Base-by-base conservation (phyloP, 2,797 vertebrate genomes). In the Trichosurus vulpecula region DNA sequence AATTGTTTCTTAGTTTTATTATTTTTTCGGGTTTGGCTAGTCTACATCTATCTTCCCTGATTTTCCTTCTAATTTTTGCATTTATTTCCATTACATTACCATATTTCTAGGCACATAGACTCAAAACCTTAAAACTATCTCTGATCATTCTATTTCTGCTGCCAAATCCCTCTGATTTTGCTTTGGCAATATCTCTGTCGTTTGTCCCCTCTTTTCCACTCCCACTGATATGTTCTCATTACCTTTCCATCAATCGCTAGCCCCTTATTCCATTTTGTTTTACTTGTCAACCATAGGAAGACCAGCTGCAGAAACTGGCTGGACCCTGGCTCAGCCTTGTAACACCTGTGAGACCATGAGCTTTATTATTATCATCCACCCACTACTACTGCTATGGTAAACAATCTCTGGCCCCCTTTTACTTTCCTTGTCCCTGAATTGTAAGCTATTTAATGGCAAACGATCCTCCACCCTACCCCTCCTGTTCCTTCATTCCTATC, bases 51-150 rank as follows among this genome's bases (percentile, higher is more conserved):
- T 58, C 92, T 94, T 61, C 94, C 6, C 97, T 95, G 92, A 47
- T 52, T 97, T 97, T 95, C 41, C 74, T 87, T 47, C 74, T 51
- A 47, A 47, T 51, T 87, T 87, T 87, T 87, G 9, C 47, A 87
- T 87, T 87, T 87, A 87, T 87, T 87, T 87, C 25, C 74, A 47
- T 51, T 87, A 87, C 41, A 47, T 87, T 87, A 87, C 3, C 41
- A 51, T 51, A 51, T 87, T 47, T 25, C 74, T 87, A 51, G 74
- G 41, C 41, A 87, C 22, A 87, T 87, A 87, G 22, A 27, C 25
- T 87, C 22, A 87, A 87, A 87, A 27, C 74, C 25, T 47, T 87
- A 87, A 51, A 87, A 87, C 22, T 51, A 27, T 29, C 41, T 87
- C 10, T 47, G 41, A 51, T 47, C n/a, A 74, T 87, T 51, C 74